These are phyloP conservation scores for Nibea coibor DNA, from an alignment of 2,113 vertebrate species.

Conservation along the genomic window DNA sequence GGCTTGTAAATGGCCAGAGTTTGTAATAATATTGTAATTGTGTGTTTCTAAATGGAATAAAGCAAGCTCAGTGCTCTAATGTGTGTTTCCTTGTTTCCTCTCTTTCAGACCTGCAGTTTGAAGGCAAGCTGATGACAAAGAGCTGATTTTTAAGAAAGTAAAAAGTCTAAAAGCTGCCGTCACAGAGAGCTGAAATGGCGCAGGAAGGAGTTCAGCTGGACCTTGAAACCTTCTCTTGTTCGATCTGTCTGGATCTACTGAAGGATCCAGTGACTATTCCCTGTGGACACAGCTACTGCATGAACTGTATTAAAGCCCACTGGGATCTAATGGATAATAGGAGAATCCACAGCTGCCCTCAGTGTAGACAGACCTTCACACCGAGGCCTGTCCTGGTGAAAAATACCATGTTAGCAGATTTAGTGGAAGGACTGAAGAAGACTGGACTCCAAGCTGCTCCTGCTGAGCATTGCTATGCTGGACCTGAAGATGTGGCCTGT, in stretches of 20 bases:
- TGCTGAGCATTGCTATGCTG: no score
- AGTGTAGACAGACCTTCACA: no score
- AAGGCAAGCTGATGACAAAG: not conserved
- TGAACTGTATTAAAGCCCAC: not conserved
- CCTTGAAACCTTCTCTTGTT: not conserved
- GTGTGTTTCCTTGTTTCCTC: not conserved
- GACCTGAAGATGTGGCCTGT: no score
- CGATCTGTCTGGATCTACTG: conserved; percentile 23
- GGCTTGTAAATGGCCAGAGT: no score
- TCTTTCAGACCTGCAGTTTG: conserved; percentile 1
- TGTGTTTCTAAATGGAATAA: no score
- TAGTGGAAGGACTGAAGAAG: not conserved
- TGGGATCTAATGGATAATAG: no score
- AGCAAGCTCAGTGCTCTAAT: not conserved
- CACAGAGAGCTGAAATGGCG: not conserved
- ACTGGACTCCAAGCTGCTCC: no score
- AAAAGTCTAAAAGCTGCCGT: not conserved
- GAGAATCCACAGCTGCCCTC: no score
- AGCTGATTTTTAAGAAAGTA: not conserved
- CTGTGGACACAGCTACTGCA: conserved; percentile 43
- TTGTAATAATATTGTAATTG: no score
- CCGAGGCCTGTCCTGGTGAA: not conserved
- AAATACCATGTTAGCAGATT: no score
- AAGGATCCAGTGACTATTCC: conserved; percentile 28
- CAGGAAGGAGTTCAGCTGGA: conserved; percentile 21